Evolutionary conservation across 2,797 vertebrate species (phyloP).

Genomic region (Odontamblyopus rebecca): DNA sequence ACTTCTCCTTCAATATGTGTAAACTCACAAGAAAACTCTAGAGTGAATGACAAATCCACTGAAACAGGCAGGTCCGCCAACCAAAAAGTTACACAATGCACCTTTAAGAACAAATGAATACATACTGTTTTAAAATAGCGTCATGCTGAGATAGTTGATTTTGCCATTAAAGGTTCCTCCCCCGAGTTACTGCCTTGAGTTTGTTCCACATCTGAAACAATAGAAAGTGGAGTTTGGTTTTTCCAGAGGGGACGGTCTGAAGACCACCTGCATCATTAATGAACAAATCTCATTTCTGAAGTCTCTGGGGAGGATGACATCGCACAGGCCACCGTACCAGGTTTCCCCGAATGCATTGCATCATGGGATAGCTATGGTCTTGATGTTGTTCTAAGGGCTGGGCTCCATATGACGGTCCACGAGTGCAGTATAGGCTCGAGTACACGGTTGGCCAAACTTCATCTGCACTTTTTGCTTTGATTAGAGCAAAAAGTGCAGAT

Average conservation of each 20-base stretch:
- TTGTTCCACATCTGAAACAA: slow-evolving; percentile 2
- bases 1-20: no score
- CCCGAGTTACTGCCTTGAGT: not conserved
- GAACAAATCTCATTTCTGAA: slow-evolving; percentile 8
- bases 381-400: not conserved
- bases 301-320: slow-evolving; percentile 8
- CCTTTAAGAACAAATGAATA: not conserved
- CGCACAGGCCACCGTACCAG: slow-evolving; percentile 9
- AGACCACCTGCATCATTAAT: slow-evolving; percentile 13
- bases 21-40: no score
- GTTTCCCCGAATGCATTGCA: slow-evolving; percentile 3
- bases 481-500: no score
- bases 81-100: no score
- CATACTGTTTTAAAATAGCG: slow-evolving; percentile 16
- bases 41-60: no score
- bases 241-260: not conserved
- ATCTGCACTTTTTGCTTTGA: not conserved
- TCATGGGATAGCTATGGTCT: not conserved
- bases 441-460: not conserved
- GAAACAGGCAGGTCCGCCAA: no score
- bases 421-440: not conserved
- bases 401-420: not conserved
- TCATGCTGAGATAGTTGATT: slow-evolving; percentile 6
- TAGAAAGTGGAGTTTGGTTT: not conserved
- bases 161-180: slow-evolving; percentile 19